Evolutionary conservation across 23 tunicate species (phyloP).

Genomic region (Trididemnum nubilum): DNA sequence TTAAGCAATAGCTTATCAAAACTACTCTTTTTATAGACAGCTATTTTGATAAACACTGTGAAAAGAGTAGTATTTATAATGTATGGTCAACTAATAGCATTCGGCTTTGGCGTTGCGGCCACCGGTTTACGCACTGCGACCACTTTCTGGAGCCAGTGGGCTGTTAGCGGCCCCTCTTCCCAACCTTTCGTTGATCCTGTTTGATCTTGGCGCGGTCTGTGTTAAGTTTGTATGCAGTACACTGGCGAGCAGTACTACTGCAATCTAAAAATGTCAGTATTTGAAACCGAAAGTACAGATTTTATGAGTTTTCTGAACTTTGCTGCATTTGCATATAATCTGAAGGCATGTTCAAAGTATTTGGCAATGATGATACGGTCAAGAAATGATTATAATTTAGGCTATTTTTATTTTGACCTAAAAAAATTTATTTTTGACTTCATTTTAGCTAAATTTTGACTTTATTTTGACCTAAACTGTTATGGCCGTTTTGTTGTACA

Average conservation of each 20-base stretch:
- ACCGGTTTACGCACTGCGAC: slow-evolving; percentile 16
- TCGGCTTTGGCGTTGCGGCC: slow-evolving; percentile 7
- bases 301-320: too few species aligned
- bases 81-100: slow-evolving; percentile 12
- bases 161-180: slow-evolving; percentile 29
- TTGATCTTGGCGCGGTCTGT: slow-evolving; percentile 31
- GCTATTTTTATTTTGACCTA: too few species aligned
- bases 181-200: slow-evolving; percentile 16
- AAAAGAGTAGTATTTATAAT: too few species aligned
- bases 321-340: too few species aligned
- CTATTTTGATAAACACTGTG: too few species aligned
- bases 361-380: not conserved
- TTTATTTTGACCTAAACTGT: too few species aligned
- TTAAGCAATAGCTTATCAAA: too few species aligned
- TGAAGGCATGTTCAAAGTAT: too few species aligned
- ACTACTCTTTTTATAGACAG: too few species aligned
- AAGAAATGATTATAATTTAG: not conserved
- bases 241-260: slow-evolving; percentile 32
- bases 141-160: slow-evolving; percentile 42
- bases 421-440: too few species aligned
- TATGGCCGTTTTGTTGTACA: too few species aligned
- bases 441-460: too few species aligned
- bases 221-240: slow-evolving; percentile 35
- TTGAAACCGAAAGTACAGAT: slow-evolving; percentile 10
- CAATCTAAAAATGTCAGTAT: slow-evolving; percentile 14